Conservation (phyloP, 2,888 invertebrate genomes). For the Pteria penguin region DNA sequence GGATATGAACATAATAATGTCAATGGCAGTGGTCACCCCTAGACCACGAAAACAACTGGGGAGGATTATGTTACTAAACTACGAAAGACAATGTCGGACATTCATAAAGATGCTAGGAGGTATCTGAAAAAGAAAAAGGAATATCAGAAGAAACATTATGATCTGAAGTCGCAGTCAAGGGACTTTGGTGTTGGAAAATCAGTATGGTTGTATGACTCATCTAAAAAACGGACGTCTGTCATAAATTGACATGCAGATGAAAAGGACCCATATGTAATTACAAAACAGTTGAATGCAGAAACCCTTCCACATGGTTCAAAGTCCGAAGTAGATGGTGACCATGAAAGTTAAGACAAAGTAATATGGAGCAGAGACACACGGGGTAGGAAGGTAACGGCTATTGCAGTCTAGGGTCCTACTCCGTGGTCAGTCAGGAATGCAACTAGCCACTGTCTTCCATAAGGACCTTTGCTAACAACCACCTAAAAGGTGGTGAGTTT, state of each 20-base stretch:
- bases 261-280: too few relatives aligned
- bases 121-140: neutral
- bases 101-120: neutral
- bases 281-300: neutral
- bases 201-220: too few relatives aligned
- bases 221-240: too few relatives aligned
- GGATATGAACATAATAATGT: constrained; percentile 45
- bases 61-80: neutral
- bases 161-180: neutral
- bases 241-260: too few relatives aligned
- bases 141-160: constrained; percentile 5
- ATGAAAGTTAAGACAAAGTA: neutral
- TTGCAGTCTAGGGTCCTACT: too few relatives aligned
- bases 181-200: neutral
- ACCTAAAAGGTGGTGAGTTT: too few relatives aligned
- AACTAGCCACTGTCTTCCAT: too few relatives aligned
- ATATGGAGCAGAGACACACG: neutral
- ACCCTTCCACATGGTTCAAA: constrained; percentile 5
- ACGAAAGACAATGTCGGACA: neutral
- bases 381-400: too few relatives aligned
- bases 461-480: too few relatives aligned
- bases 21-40: constrained; percentile 37
- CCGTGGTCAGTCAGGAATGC: too few relatives aligned
- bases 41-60: neutral
- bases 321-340: too few relatives aligned